A percentile compares a stretch with the other conserved stretches of the same genome.
Evolutionary conservation across 2,888 invertebrate species (phyloP).

Genomic region (Drosophila stalkeri): DNA sequence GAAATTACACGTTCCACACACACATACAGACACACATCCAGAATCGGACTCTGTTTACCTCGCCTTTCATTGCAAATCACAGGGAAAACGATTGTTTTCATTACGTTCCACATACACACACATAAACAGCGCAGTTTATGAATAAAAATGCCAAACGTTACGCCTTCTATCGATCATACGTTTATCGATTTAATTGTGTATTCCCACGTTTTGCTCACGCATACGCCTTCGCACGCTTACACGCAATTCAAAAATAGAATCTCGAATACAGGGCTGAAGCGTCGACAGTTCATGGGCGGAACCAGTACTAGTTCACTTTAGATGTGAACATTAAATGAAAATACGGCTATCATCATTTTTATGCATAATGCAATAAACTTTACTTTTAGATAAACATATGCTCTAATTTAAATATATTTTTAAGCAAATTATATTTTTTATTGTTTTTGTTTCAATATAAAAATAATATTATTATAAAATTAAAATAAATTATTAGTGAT

Average conservation of each 20-base stretch:
- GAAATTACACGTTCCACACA: conserved; percentile 47
- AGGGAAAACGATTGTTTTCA: conserved; percentile 38
- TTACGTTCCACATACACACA: neutral
- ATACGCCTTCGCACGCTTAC: conserved; percentile 10
- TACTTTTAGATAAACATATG: neutral
- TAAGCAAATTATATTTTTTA: neutral
- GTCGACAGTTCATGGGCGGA: conserved; percentile 20
- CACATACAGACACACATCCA: neutral
- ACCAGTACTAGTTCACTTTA: conserved; percentile 10
- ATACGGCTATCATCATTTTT: accelerated
- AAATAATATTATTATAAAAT: no score
- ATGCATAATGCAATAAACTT: neutral
- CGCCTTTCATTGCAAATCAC: conserved; percentile 26
- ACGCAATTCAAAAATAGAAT: conserved; percentile 36
- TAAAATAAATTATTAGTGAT: no score
- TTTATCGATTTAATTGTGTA: conserved; percentile 61
- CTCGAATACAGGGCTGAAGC: conserved; percentile 49
- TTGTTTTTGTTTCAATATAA: no score
- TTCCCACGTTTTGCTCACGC: conserved; percentile 30
- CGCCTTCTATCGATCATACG: conserved; percentile 68
- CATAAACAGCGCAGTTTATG: conserved; percentile 46
- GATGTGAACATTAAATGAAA: neutral
- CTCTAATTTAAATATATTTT: no score
- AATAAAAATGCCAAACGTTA: conserved; percentile 66
- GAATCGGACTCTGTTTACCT: conserved; percentile 42